Conservation (phyloP, 1,140 invertebrate species). For the Bilobella aurantiaca region DNA sequence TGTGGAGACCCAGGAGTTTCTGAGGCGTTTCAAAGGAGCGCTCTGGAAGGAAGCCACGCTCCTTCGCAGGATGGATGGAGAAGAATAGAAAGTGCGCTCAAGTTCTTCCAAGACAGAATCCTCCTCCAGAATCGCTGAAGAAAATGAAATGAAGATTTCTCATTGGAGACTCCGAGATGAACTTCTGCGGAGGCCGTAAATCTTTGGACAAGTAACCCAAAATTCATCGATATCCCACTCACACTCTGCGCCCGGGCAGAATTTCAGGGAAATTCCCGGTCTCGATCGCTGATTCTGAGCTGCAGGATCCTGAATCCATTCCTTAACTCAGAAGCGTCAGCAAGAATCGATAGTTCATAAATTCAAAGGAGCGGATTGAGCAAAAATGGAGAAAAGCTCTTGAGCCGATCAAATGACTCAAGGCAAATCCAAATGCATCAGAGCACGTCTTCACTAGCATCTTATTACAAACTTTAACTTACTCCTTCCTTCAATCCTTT, state of each 20-base stretch:
- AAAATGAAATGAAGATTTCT: constrained; percentile 21
- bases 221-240: constrained; percentile 9
- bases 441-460: neutral
- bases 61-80: neutral
- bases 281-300: constrained; percentile 4
- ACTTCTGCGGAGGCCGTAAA: constrained; percentile 14
- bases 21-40: too few relatives aligned
- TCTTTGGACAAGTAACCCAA: neutral
- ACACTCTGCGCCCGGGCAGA: neutral
- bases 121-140: neutral
- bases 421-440: neutral
- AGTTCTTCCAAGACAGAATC: neutral
- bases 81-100: neutral
- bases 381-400: neutral
- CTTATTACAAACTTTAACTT: neutral
- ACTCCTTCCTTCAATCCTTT: neutral
- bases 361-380: neutral
- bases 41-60: neutral
- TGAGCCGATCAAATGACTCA: constrained; percentile 6
- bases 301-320: neutral
- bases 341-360: constrained; percentile 8
- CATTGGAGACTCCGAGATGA: constrained; percentile 10
- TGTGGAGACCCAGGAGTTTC: too few relatives aligned
- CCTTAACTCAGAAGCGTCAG: neutral
- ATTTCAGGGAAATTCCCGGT: neutral